Conservation (phyloP, 2,113 vertebrate genomes). For the Labeo rohita region DNA sequence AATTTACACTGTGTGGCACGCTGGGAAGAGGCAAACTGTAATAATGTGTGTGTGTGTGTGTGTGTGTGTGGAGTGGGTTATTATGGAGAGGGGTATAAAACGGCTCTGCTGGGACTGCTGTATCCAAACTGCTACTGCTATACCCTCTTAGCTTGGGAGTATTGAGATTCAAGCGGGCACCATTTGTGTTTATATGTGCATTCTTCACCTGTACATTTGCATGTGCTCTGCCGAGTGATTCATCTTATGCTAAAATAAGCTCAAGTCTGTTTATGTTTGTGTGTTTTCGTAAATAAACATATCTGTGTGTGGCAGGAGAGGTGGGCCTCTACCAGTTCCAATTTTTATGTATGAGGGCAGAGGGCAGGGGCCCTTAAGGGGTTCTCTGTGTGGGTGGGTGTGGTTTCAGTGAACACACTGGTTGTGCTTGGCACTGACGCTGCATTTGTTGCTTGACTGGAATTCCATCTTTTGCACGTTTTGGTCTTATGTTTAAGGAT, state of each 20-base stretch:
- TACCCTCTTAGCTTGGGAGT: background rate
- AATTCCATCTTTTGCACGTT: background rate
- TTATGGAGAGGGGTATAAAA: slow-evolving; percentile 37
- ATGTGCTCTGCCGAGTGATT: slow-evolving; percentile 33
- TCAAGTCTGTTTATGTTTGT: slow-evolving; percentile 43
- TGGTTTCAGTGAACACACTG: slow-evolving; percentile 31
- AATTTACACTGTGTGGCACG: slow-evolving; percentile 64
- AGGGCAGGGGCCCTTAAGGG: slow-evolving; percentile 64
- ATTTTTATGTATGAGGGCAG: slow-evolving; percentile 75
- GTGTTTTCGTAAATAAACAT: slow-evolving; percentile 45
- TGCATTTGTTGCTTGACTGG: background rate
- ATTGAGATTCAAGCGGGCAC: background rate
- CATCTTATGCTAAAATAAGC: slow-evolving; percentile 4
- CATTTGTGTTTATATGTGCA: background rate
- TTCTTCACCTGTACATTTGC: background rate
- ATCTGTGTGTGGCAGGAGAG: slow-evolving; percentile 44
- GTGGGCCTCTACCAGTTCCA: slow-evolving; percentile 63
- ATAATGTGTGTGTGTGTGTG: slow-evolving; percentile 58
- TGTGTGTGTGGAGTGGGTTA: slow-evolving; percentile 38
- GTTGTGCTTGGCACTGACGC: background rate
- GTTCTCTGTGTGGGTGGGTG: slow-evolving; percentile 47
- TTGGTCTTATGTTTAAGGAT: background rate
- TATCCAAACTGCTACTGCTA: slow-evolving; percentile 16
- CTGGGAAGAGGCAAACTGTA: slow-evolving; percentile 69
- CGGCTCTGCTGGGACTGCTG: slow-evolving; percentile 15